Percentiles rank a stretch among this genome's conserved stretches.
Evolutionary conservation across 1,140 invertebrate species (phyloP).

Genomic region (Pseudomyrmex concolor): DNA sequence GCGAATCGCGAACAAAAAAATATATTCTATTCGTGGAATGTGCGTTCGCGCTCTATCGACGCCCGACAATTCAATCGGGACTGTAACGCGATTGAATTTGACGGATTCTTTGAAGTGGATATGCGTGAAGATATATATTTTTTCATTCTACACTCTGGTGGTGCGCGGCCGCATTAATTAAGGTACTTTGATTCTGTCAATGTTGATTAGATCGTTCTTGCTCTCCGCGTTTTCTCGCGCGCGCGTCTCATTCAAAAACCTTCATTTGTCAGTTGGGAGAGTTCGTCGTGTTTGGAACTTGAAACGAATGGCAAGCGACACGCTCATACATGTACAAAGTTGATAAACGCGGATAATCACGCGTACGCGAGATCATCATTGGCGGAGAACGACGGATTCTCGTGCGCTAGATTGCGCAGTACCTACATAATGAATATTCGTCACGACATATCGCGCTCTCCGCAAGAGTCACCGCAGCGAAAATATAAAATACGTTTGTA

Average conservation of each 20-base stretch:
- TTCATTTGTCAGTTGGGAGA: slow-evolving; percentile 32
- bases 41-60: not conserved
- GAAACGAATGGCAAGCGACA: not conserved
- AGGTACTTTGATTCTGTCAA: slow-evolving; percentile 16
- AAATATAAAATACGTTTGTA: not conserved
- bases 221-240: slow-evolving; percentile 13
- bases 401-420: too few relatives aligned
- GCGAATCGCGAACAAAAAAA: not conserved
- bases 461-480: not conserved
- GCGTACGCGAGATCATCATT: not conserved
- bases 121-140: not conserved
- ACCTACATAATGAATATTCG: not conserved
- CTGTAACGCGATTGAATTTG: not conserved
- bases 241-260: slow-evolving; percentile 8
- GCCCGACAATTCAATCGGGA: not conserved
- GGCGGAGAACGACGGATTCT: not conserved
- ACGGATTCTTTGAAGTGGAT: not conserved
- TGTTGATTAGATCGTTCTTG: slow-evolving; percentile 40
- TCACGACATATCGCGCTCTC: slow-evolving; percentile 4
- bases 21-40: slow-evolving; percentile 3
- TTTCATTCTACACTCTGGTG: slow-evolving; percentile 12
- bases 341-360: slow-evolving; percentile 17
- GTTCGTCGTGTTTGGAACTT: slow-evolving; percentile 30
- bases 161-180: slow-evolving; percentile 9
- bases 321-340: not conserved